phyloP scores from a whole-genome alignment of 2,888 invertebrate species.

The Cephus pygmeus region DNA sequence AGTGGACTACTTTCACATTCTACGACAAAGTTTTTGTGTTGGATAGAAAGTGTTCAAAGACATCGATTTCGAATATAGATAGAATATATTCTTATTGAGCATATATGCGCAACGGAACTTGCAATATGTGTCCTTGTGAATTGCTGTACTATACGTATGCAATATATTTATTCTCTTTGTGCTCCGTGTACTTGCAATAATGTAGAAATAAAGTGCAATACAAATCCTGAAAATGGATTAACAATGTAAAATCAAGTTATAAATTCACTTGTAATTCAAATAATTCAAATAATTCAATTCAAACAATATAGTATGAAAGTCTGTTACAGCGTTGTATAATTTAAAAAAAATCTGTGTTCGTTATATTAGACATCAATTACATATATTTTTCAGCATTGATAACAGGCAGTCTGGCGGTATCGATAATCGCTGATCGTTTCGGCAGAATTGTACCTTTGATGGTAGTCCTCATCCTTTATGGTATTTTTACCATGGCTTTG shows the following conservation, averaged over 20 bases:
- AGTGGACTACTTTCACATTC: neutral
- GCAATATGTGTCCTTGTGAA: neutral
- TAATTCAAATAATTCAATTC: too few relatives aligned
- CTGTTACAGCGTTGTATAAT: neutral
- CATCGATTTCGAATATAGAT: neutral
- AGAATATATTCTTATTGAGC: neutral
- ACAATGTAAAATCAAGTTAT: neutral
- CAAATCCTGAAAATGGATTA: neutral
- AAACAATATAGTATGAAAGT: neutral
- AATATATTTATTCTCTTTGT: neutral
- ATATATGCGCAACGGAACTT: neutral
- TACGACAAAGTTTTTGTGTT: neutral
- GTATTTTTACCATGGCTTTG: conserved; percentile 6
- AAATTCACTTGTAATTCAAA: neutral
- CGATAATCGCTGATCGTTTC: conserved; percentile 4
- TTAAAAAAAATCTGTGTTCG: neutral
- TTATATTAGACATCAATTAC: neutral
- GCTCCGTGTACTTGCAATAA: neutral
- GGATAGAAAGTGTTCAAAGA: neutral
- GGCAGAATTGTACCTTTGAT: conserved; percentile 9
- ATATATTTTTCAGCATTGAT: conserved; percentile 9
- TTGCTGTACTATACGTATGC: neutral
- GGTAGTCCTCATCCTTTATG: conserved; percentile 10
- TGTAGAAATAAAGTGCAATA: neutral
- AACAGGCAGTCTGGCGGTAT: conserved; percentile 7